phyloP scores from a whole-genome alignment of 2,888 invertebrate species.

The Drosophila nigricruria region DNA sequence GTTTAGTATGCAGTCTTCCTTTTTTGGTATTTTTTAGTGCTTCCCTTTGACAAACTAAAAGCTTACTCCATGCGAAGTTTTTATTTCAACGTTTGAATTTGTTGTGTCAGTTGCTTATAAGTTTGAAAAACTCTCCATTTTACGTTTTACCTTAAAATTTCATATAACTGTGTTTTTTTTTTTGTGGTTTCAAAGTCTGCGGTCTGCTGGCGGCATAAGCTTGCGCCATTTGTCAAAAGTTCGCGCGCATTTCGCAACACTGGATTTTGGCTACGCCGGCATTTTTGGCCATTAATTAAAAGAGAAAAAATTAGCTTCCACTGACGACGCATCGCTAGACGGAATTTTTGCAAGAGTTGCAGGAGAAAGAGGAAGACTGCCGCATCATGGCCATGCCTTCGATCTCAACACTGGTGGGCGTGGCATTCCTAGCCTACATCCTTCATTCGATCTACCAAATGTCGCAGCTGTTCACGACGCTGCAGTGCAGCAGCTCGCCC shows the following conservation, averaged over 20 bases:
- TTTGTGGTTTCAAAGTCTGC: no score
- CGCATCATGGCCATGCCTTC: conserved; percentile 85
- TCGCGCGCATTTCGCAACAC: conserved; percentile 12
- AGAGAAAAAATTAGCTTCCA: not conserved
- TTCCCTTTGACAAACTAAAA: not conserved
- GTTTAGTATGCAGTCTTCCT: not conserved
- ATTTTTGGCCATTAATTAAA: conserved; percentile 36
- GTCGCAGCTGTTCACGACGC: conserved; percentile 89
- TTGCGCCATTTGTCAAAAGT: not conserved
- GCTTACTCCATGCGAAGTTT: no score
- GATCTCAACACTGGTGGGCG: conserved; percentile 88
- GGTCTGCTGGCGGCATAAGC: not conserved
- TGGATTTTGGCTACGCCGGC: conserved; percentile 40
- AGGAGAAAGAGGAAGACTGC: not conserved
- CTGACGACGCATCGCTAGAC: not conserved
- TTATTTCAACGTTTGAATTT: not conserved
- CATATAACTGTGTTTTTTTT: no score
- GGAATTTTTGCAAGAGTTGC: not conserved
- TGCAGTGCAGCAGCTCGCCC: conserved; percentile 86
- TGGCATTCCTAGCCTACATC: conserved; percentile 89
- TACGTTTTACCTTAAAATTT: not conserved
- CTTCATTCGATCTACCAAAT: conserved; percentile 91
- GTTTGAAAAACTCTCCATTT: no score
- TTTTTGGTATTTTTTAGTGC: conserved; percentile 2
- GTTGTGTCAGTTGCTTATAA: no score